phyloP scores from a whole-genome alignment of 2,888 invertebrate species.

The Plagodis pulveraria region DNA sequence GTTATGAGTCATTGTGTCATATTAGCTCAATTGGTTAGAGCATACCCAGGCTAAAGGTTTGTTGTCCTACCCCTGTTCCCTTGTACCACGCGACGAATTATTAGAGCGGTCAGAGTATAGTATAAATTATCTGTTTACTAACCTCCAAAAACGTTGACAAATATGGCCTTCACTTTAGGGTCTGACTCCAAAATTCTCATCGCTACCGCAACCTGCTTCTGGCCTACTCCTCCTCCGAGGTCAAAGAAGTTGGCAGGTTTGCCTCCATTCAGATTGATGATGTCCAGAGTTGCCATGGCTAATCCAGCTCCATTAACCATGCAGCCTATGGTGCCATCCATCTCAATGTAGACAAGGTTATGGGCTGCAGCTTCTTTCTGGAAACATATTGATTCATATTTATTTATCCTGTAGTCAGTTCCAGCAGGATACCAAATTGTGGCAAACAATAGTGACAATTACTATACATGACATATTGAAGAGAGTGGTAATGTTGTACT shows the following conservation, averaged over 20 bases:
- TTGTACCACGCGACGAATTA: too few species aligned
- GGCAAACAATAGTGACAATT: too few species aligned
- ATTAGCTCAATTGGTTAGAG: too few species aligned
- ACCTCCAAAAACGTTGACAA: conserved; percentile 99
- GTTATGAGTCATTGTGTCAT: too few species aligned
- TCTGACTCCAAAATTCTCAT: conserved; percentile 95
- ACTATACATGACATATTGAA: too few species aligned
- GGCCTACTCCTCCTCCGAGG: conserved; percentile 97
- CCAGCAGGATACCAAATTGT: too few species aligned
- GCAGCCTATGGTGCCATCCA: conserved; percentile 98
- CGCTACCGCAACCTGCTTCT: conserved; percentile 96
- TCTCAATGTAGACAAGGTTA: conserved; percentile 97
- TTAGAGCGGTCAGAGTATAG: too few species aligned
- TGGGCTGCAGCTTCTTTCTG: conserved; percentile 94
- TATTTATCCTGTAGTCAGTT: too few species aligned
- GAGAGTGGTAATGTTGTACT: too few species aligned
- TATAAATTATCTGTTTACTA: conserved; percentile 31
- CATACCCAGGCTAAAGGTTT: too few species aligned
- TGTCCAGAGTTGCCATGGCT: conserved; percentile 99
- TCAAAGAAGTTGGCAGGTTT: conserved; percentile 99
- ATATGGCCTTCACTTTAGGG: conserved; percentile 95
- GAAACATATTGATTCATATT: conserved; percentile 27
- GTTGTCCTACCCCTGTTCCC: too few species aligned
- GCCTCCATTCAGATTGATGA: conserved; percentile 98
- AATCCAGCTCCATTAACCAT: conserved; percentile 99